Evolutionary conservation across 2,888 invertebrate genomes (phyloP), one percentile per base, ranked within the genome.

Genomic region (Dolichopus griseipennis): DNA sequence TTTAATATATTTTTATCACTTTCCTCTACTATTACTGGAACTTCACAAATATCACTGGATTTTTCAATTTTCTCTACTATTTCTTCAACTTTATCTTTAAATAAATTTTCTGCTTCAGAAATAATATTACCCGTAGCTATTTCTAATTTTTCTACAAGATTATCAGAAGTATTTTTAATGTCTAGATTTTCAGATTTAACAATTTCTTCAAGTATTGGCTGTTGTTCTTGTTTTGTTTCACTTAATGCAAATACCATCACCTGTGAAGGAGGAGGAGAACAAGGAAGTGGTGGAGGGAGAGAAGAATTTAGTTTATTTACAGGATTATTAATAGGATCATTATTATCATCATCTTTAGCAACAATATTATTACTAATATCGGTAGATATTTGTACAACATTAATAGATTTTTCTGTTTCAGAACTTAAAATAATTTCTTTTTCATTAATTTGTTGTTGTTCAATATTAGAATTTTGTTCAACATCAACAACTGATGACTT

Each of bases 231-330:
- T 64, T 69, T 68, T 20, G 73, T 74, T 70, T 78, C 76, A 72
- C 77, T 76, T 72, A 80, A 77, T 69, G 89, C 89, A 82, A 90
- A 89, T 75, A 88, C 88, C 80, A 86, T 88, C 83, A 89, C 88
- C 82, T 88, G 88, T 77, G 88, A 88, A 75, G 90, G 90, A 79
- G 90, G 90, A 78, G 88, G 88, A 78, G 87, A 88, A 78, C 87
- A 85, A 74, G 90, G 90, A 78, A 90, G 86, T 75, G 90, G 88
- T 78, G 89, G 90, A 81, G 89, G 89, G 68, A 78, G 75, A 41
- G 34, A 68, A 69, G 63, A 63, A 52, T 9, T 6, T 52, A 52
- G 18, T 52, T 52, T 52, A 52, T 18, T 52, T 52, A 22, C 34
- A 64, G 20, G 64, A 18, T 52, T 20, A n/a, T n/a, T 27, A 4